Evolutionary conservation across 35 echinoderm and acorn worm genomes (phyloP), one percentile per base, ranked within the genome.

Genomic region (Chiridota heheva): DNA sequence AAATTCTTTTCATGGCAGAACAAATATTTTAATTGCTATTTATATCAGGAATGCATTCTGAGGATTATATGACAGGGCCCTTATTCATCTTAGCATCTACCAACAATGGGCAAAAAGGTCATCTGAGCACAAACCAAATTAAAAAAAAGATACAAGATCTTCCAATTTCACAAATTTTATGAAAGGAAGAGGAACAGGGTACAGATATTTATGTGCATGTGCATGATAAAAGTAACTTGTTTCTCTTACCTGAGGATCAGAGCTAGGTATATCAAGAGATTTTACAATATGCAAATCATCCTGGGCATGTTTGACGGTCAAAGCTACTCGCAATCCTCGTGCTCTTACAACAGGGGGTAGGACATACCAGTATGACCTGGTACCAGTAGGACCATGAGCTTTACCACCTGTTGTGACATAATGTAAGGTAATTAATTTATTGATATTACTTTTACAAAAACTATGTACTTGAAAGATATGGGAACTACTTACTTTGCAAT

Each of bases 241-340:
- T 24, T 2, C 48, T 63, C 77, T 66, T 79, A 97, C 95, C 89
- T 88, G 48, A 25, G 95, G 95, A 46, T 92, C 89, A 7, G 85
- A 42, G 12, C 70, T 73, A 24, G 95, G 89, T 28, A 98, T 48
- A 38, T 98, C 95, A 53, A 98, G 49, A 0, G 85, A 88, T 64
- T 98, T 85, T 18, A 98, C 95, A 36, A 98, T 91, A 62, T 87
- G 89, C 18, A 98, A 73, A 30, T 84, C 68, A 76, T 98, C 95
- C 59, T 98, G 95, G 7, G 95, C 80, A 39, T 82, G 73, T 58
- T 92, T 92, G 42, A 92, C 83, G 2, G 89, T 84, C 48, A 98
- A 51, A 25, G 86, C 72, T 36, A 91, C 66, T 40, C 89, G 83
- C 36, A 98, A 76, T 13, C 95, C 95, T 28, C 69, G 80, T 8